Conservation (phyloP, 2,113 vertebrate genomes). For the Aldabrachelys gigantea region DNA sequence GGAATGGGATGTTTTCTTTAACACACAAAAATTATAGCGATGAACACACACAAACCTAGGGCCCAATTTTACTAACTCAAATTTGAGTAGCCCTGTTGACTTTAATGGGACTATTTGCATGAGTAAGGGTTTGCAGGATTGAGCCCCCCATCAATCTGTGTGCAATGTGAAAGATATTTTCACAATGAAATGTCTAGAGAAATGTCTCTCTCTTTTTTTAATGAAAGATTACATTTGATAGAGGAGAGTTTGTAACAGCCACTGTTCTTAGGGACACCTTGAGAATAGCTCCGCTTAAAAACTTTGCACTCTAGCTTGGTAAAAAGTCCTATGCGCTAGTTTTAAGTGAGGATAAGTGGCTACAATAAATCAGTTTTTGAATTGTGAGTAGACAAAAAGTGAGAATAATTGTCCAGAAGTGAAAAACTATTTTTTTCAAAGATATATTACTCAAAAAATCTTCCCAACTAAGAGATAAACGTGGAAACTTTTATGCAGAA, state of each 20-base stretch:
- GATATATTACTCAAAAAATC: neutral
- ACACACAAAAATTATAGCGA: neutral
- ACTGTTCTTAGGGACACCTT: neutral
- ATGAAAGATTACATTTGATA: neutral
- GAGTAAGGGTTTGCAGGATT: neutral
- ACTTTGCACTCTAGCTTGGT: neutral
- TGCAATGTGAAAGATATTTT: neutral
- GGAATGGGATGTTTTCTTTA: neutral
- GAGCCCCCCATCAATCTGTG: rapidly evolving
- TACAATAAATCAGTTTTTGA: neutral
- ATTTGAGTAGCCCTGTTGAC: neutral
- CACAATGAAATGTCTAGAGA: neutral
- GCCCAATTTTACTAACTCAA: neutral
- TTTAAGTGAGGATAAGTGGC: neutral
- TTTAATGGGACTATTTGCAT: neutral
- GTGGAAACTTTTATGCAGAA: neutral
- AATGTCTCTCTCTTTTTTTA: neutral
- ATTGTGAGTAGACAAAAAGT: neutral
- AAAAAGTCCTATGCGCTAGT: neutral
- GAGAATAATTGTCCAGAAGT: neutral
- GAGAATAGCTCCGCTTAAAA: neutral
- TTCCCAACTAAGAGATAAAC: neutral
- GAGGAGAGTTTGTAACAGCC: neutral
- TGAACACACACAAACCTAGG: neutral
- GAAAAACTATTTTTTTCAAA: neutral